Evolutionary conservation across 2,113 vertebrate species (phyloP).

Genomic region (Pheucticus melanocephalus): DNA sequence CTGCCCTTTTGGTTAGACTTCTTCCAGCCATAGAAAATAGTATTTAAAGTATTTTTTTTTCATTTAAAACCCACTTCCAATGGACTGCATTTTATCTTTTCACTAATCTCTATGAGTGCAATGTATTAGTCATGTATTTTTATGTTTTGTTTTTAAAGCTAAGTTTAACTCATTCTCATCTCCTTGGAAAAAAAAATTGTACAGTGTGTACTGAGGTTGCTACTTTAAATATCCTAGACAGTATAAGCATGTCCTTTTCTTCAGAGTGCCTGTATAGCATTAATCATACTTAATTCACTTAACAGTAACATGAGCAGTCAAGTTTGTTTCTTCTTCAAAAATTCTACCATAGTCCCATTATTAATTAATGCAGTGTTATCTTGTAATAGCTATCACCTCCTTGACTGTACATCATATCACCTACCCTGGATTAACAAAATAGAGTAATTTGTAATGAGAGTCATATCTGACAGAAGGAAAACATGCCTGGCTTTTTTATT

Average conservation of each 20-base stretch:
- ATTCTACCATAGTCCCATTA: background rate
- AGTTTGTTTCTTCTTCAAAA: background rate
- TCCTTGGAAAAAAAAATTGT: background rate
- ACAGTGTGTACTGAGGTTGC: background rate
- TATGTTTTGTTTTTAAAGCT: background rate
- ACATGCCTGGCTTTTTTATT: rapidly evolving
- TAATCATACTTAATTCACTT: background rate
- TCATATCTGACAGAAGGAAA: background rate
- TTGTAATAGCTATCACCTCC: background rate
- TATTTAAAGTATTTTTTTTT: background rate
- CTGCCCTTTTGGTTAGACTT: background rate
- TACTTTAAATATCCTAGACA: background rate
- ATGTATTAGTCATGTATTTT: background rate
- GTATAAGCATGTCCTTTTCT: background rate
- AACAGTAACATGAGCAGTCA: background rate
- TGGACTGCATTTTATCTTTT: background rate
- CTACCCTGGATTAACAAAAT: background rate
- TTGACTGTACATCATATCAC: background rate
- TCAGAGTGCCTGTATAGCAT: background rate
- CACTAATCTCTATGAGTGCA: background rate
- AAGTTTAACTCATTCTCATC: background rate
- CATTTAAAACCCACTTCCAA: background rate
- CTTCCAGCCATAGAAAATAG: background rate
- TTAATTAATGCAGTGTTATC: background rate
- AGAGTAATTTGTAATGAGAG: background rate